Evolutionary conservation across 2,888 invertebrate species (phyloP).

Genomic region (Frankliniella intonsa): DNA sequence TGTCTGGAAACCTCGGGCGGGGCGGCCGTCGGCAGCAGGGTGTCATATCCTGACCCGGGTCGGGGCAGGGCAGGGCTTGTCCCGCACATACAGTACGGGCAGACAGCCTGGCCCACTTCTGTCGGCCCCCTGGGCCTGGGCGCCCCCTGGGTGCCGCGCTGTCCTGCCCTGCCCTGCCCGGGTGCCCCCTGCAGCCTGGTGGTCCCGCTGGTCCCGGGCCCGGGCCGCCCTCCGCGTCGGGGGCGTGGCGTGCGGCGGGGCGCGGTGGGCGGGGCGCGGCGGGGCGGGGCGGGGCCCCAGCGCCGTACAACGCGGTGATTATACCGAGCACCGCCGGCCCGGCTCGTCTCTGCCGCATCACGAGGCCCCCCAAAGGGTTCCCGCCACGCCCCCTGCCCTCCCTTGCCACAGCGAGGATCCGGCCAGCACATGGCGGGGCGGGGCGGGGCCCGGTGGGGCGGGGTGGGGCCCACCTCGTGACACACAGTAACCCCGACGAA

Average conservation of each 20-base stretch:
- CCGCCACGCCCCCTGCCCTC: no score
- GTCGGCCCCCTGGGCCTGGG: background rate
- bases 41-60: background rate
- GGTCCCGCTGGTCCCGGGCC: background rate
- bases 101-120: constrained; percentile 11
- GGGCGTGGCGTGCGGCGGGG: no score
- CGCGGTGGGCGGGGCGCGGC: no score
- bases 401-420: no score
- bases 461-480: background rate
- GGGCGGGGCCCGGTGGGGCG: background rate
- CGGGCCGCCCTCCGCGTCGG: no score
- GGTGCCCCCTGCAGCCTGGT: background rate
- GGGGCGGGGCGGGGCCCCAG: no score
- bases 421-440: background rate
- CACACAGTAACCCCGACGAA: background rate
- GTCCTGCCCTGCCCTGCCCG: background rate
- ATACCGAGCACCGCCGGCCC: no score
- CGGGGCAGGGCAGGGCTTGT: background rate
- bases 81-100: background rate
- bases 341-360: no score
- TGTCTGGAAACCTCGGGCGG: background rate
- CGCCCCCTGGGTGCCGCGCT: background rate
- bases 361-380: no score
- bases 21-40: background rate
- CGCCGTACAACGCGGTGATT: no score